Base-by-base conservation (phyloP, 2,797 vertebrate species). In the Clarias fuscus region DNA sequence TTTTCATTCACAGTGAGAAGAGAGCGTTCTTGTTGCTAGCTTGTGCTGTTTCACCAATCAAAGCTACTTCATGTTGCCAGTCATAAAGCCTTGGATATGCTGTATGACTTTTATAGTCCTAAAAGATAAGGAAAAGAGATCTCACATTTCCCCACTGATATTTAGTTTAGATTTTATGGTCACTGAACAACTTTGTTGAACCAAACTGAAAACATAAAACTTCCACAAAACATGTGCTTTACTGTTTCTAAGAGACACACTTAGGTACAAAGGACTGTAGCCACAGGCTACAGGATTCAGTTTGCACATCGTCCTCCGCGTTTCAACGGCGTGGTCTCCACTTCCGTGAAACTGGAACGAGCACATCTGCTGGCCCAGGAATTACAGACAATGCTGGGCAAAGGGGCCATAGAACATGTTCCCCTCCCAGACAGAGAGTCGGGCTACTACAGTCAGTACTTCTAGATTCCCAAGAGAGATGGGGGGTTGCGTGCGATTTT, bases 31-130 rank as follows among this genome's bases (percentile, higher is more conserved):
- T 71, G 84, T 61, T 56, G 70, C 62, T 71, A 58, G n/a, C 33
- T 43, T 43, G 56, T 15, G 13, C 15, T 61, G 58, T 75, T 53
- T 84, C 20, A 18, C 58, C n/a, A 76, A 76, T 73, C 71, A 15
- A 83, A 61, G n/a, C 48, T 2, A 15, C 27, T 40, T 82, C 20
- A 43, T 61, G n/a, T 53, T 78, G 61, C 71, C 81, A 83, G 81
- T 67, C 8, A 18, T 15, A 84, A 62, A 87, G 5, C 27, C 24
- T 67, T 83, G 70, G 33, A 77, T 43, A 64, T 64, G 62, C 33
- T 64, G n/a, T 43, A n/a, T n/a, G 59, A n/a, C 3, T 43, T 78
- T 86, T 83, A 83, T 33, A 48, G 70, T 83, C 48, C 27, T 62
- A 64, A 43, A 78, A 17, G 37, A n/a, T 64, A 24, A 37, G 24